Base-by-base conservation (phyloP, 2,888 invertebrate genomes). In the Philonicus albiceps region DNA sequence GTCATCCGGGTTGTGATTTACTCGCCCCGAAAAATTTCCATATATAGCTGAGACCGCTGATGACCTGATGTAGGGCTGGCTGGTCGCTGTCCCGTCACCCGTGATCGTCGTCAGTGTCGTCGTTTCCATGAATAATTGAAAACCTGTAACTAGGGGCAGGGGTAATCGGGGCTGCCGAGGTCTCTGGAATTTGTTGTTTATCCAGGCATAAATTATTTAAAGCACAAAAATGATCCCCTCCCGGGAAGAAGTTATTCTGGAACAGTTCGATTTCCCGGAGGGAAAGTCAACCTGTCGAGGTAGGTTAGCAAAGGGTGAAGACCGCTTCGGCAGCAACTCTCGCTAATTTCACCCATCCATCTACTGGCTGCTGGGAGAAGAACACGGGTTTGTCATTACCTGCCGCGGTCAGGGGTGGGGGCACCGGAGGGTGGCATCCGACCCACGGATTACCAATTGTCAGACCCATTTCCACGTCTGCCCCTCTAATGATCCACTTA, bases 171-270 rank as follows among this genome's bases (percentile, higher is more conserved):
- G 49, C n/a, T 40, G 19, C 27, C 64, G 13, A 22, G 64, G 27
- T 27, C 64, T 64, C 64, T n/a, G 85, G 53, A 87, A 87, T 87
- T 86, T 85, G 87, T 83, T 87, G 87, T 86, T 87, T 87, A 87
- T 86, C 84, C 80, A 31, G 73, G 37, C 49, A 85, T 87, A 86
- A 86, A 87, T 87, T 53, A 87, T 87, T 87, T 74, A 87, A 40
- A 16, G 30, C 76, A 80, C 34, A 37, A 76, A 86, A 86, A 86
- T 74, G 37, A 86, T 86, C 31, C 86, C 30, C 27, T 43, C 76
- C 49, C 76, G 31, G 40, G 75, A 40, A 55, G 40, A 34, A 27
- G n/a, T 11, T 40, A n/a, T 76, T 64, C 43, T 37, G 31, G 72
- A 37, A 72, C 78, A 49, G 22, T 78, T 49, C 30, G 80, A 49